These are phyloP conservation scores for Chaetodon trifascialis DNA, from an alignment of 2,113 vertebrate species.

Conservation along the genomic window DNA sequence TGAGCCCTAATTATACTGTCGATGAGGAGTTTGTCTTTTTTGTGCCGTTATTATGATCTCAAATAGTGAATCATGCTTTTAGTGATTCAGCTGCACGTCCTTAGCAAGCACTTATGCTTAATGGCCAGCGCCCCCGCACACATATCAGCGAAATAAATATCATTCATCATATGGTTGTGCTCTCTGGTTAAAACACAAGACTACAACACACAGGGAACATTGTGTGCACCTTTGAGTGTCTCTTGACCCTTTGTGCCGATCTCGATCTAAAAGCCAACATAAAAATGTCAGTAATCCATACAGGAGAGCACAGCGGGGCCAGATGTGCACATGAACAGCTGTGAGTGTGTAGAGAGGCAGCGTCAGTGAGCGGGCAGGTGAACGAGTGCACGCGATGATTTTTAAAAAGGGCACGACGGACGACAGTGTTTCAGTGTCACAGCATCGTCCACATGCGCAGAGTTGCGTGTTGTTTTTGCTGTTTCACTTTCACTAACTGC, in stretches of 20 bases:
- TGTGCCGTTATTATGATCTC: neutral
- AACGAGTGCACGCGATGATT: conserved; percentile 21
- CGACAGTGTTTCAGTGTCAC: neutral
- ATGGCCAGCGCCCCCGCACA: neutral
- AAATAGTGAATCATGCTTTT: neutral
- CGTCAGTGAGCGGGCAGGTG: conserved; percentile 11
- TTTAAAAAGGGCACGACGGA: neutral
- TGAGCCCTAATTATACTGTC: neutral
- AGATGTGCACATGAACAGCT: conserved; percentile 45
- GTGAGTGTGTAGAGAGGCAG: neutral
- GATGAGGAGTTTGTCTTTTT: neutral
- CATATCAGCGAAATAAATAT: neutral
- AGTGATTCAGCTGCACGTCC: conserved; percentile 6
- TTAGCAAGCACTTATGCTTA: neutral
- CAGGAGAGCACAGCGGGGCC: conserved; percentile 6
- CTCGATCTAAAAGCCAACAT: conserved; percentile 23
- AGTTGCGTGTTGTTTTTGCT: neutral
- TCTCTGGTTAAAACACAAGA: neutral
- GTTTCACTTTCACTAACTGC: neutral
- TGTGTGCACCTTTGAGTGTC: conserved; percentile 5
- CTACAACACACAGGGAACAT: neutral
- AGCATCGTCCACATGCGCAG: neutral
- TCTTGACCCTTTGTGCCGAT: conserved; percentile 39
- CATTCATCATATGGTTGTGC: neutral
- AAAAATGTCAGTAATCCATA: neutral